Evolutionary conservation across 1,140 invertebrate species (phyloP), one percentile per base, ranked within the genome.

Genomic region (Drosophila varians): DNA sequence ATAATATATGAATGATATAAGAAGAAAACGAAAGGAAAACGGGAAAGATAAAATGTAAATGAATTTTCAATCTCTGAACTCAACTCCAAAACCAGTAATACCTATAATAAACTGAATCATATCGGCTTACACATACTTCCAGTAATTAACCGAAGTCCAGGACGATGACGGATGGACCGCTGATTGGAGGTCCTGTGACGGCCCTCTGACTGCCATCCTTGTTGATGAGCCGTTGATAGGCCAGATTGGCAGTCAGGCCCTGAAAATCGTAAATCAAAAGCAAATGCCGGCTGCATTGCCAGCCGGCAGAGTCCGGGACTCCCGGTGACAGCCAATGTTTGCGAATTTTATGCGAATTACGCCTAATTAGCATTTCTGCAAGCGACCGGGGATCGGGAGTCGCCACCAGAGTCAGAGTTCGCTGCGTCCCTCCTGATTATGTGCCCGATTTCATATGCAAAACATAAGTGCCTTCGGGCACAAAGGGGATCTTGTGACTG

Each of bases 341-440:
- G 82, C 83, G 77, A 82, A 82, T 87, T 87, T 87, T 87, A 87
- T 87, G 82, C 82, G 82, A 82, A 87, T 87, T 87, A 87, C 83
- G 77, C 83, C 82, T 87, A 87, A 87, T 87, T 87, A 87, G 82
- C 82, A 87, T 87, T 87, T 82, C 79, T 79, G 55, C 56, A 48
- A 70, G 46, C 46, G 55, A 28, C 49, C 55, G 28, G 73, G 46
- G 62, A 58, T 57, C 45, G 46, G 43, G 49, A 54, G 65, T 70
- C 51, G 25, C 57, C 45, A 49, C 19, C 40, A 21, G 23, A 47
- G 49, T 26, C 58, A 34, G 51, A 53, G 52, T 56, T 57, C 28
- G 42, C 38, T 38, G 43, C 42, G 38, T 51, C 49, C 48, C 57
- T 38, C 60, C 57, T 80, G 82, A 82, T 82, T 86, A 82, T 87